Conservation (phyloP, 2,888 invertebrate genomes). For the Yponomeuta sedellus region DNA sequence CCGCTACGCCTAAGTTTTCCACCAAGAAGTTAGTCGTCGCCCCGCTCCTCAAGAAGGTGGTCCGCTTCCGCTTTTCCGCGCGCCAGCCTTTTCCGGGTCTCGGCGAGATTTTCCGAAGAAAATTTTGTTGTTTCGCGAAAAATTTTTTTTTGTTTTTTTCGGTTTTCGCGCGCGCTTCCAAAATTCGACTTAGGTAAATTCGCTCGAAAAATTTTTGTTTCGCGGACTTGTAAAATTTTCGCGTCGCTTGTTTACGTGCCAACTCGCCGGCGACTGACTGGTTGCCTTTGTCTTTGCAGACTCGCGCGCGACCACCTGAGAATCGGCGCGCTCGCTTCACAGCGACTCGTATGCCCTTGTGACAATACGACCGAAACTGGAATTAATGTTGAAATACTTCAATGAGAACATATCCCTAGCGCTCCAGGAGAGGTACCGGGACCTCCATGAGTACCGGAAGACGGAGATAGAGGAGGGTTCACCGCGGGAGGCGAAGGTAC, state of each 20-base stretch:
- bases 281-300: constrained; percentile 40
- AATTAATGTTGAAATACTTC: constrained; percentile 77
- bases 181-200: neutral
- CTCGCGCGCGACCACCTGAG: constrained; percentile 27
- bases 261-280: constrained; percentile 9
- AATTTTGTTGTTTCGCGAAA: neutral
- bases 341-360: constrained; percentile 56
- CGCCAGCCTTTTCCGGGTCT: constrained; percentile 22
- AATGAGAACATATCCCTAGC: constrained; percentile 75
- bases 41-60: constrained; percentile 75
- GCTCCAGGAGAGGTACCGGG: constrained; percentile 75
- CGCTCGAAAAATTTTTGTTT: neutral
- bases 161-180: constrained; percentile 1
- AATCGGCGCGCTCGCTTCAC: constrained; percentile 21
- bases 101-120: constrained; percentile 4
- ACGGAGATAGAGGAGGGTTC: constrained; percentile 69
- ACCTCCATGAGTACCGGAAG: constrained; percentile 75
- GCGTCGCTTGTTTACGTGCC: constrained; percentile 15
- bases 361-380: constrained; percentile 67
- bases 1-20: constrained; percentile 75
- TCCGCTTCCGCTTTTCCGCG: constrained; percentile 63
- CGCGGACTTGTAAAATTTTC: constrained; percentile 4
- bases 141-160: neutral
- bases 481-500: constrained; percentile 71
- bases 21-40: constrained; percentile 77